Evolutionary conservation across 2,113 vertebrate species (phyloP).

Genomic region (Rhipidura dahli): DNA sequence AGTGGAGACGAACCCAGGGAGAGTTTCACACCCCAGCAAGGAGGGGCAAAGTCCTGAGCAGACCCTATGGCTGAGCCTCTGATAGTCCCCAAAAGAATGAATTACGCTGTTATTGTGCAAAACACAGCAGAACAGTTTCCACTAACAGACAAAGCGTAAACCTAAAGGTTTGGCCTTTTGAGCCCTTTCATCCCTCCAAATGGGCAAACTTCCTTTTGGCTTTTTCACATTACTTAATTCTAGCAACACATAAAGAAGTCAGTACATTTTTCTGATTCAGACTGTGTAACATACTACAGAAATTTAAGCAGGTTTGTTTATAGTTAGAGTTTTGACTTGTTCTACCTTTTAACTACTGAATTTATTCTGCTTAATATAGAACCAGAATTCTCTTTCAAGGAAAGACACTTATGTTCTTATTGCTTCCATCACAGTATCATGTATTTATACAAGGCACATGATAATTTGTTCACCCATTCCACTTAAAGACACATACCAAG

Average conservation of each 20-base stretch:
- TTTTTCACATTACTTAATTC: background rate
- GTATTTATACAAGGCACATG: background rate
- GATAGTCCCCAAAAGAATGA: background rate
- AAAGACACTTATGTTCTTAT: background rate
- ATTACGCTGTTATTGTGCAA: background rate
- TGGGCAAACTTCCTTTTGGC: background rate
- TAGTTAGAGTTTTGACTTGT: background rate
- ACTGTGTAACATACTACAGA: background rate
- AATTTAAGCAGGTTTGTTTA: background rate
- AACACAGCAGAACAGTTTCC: background rate
- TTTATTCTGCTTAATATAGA: background rate
- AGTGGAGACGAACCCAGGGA: fast-evolving
- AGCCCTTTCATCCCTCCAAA: background rate
- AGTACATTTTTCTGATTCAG: background rate
- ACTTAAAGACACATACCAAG: background rate
- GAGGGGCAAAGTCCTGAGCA: background rate
- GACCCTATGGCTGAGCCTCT: background rate
- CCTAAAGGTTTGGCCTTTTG: background rate
- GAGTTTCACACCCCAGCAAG: background rate
- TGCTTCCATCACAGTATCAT: background rate
- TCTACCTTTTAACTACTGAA: background rate
- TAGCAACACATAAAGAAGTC: background rate
- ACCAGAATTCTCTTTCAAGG: background rate
- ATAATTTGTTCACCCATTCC: background rate
- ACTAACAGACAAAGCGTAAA: background rate